phyloP scores from a whole-genome alignment of 2,888 invertebrate genomes.

The Teinopalpus imperialis region DNA sequence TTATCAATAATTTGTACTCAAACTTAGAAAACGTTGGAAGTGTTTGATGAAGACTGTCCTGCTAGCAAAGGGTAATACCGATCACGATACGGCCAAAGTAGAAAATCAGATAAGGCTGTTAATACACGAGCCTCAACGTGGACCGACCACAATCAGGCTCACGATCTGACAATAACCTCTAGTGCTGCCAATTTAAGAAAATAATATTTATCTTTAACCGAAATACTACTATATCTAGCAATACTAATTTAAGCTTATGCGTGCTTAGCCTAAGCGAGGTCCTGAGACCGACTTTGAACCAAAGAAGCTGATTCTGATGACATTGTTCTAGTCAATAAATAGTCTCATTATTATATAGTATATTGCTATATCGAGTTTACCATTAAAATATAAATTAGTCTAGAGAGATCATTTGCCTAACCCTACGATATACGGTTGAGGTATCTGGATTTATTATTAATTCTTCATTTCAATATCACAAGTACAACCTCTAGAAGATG shows the following conservation, averaged over 20 bases:
- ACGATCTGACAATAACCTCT: background rate
- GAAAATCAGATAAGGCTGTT: background rate
- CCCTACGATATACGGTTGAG: constrained; percentile 5
- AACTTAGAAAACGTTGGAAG: too few relatives aligned
- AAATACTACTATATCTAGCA: background rate
- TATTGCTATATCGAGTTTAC: constrained; percentile 5
- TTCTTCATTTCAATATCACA: background rate
- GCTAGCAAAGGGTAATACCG: too few relatives aligned
- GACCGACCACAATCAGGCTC: background rate
- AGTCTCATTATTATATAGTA: background rate
- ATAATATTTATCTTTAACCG: background rate
- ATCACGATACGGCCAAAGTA: too few relatives aligned
- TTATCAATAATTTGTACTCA: too few relatives aligned
- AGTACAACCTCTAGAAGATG: constrained; percentile 14
- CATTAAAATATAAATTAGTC: constrained; percentile 10
- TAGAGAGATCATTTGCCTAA: constrained; percentile 10
- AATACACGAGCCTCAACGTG: background rate
- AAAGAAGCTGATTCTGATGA: background rate
- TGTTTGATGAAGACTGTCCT: too few relatives aligned
- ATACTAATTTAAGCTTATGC: background rate
- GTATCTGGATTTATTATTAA: constrained; percentile 5
- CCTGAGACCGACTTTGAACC: constrained; percentile 8
- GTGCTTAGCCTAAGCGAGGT: constrained; percentile 12
- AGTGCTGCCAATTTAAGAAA: constrained; percentile 7
- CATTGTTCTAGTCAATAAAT: background rate